These are phyloP conservation scores for Monopterus albus DNA, from an alignment of 2,113 vertebrate genomes.

Conservation along the genomic window DNA sequence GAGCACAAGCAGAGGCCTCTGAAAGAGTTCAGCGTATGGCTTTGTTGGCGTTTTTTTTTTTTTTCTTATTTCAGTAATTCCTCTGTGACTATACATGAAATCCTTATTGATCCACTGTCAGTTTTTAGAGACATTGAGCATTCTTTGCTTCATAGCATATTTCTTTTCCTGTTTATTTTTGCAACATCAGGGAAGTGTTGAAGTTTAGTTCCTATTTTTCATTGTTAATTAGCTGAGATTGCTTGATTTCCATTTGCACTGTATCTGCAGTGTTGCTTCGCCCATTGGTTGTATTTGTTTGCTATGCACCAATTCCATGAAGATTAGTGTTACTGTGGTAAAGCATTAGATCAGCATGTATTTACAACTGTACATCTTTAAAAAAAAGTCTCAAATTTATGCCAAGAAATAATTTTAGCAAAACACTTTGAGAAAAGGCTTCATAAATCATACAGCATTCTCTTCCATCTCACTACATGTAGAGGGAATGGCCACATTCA, in stretches of 20 bases:
- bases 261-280: constrained; percentile 29
- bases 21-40: constrained; percentile 62
- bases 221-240: constrained; percentile 57
- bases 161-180: constrained; percentile 54
- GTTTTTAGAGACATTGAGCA: constrained; percentile 9
- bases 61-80: constrained; percentile 12
- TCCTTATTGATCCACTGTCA: constrained; percentile 41
- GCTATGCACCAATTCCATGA: constrained; percentile 53
- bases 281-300: constrained; percentile 41
- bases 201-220: constrained; percentile 48
- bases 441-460: neutral
- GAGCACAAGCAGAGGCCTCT: neutral
- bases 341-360: constrained; percentile 42
- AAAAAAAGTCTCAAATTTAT: too few species aligned
- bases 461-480: too few species aligned
- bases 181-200: constrained; percentile 43
- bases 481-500: too few species aligned
- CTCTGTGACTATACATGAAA: constrained; percentile 23
- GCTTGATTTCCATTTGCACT: constrained; percentile 37
- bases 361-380: constrained; percentile 45
- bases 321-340: constrained; percentile 58
- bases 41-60: constrained; percentile 79
- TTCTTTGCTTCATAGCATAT: neutral
- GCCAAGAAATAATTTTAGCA: neutral
- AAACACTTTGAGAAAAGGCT: neutral